Evolutionary conservation across 2,113 vertebrate species (phyloP).

Genomic region (Rhinolophus ferrumequinum): DNA sequence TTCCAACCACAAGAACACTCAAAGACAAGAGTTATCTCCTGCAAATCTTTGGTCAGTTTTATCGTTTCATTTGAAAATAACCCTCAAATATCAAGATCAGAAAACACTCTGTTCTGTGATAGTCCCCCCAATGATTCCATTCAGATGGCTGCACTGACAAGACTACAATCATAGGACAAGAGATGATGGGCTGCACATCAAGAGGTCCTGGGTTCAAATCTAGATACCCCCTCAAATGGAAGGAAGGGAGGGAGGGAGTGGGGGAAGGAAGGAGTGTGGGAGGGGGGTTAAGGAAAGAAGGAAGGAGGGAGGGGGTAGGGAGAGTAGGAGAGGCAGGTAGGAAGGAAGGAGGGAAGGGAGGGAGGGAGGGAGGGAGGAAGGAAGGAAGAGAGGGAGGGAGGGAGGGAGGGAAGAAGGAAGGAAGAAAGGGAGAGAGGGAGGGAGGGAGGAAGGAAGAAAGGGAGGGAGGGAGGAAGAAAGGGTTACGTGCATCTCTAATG

Average conservation of each 20-base stretch:
- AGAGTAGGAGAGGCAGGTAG: too few relatives aligned
- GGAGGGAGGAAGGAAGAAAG: too few relatives aligned
- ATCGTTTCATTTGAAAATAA: constrained; percentile 34
- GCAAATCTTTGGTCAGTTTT: neutral
- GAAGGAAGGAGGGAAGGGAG: too few relatives aligned
- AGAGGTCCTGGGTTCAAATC: neutral
- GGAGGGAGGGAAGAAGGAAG: too few relatives aligned
- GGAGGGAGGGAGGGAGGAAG: too few relatives aligned
- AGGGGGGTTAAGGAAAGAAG: too few relatives aligned
- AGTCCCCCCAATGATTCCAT: neutral
- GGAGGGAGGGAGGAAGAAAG: too few relatives aligned
- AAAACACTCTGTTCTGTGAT: neutral
- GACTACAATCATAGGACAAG: neutral
- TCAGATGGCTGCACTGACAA: neutral
- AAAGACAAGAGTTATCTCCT: neutral
- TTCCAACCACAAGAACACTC: neutral
- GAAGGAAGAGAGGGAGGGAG: neutral
- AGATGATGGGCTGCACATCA: neutral
- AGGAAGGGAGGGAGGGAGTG: neutral
- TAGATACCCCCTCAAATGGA: neutral
- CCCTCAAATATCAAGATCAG: neutral
- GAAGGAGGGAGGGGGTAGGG: too few relatives aligned
- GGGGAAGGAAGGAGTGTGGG: too few relatives aligned
- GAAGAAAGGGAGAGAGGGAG: too few relatives aligned
- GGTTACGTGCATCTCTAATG: neutral